phyloP scores from a whole-genome alignment of 2,113 vertebrate genomes.

The Gymnorhina tibicen region DNA sequence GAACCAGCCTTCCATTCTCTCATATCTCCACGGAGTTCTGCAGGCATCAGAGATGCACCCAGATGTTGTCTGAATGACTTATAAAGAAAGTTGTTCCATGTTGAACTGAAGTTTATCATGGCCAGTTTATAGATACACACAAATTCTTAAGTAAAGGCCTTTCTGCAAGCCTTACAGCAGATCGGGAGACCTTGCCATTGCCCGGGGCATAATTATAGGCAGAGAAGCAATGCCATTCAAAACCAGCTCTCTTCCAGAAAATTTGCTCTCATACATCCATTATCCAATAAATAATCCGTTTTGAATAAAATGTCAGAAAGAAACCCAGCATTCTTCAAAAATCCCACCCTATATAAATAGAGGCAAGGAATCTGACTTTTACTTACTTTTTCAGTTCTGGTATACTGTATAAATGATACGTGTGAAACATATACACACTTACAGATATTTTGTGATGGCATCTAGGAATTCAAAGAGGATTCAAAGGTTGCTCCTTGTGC shows the following conservation, averaged over 20 bases:
- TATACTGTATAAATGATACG: background rate
- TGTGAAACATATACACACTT: background rate
- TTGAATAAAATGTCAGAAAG: background rate
- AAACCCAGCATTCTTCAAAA: background rate
- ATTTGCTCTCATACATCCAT: background rate
- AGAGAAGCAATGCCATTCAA: background rate
- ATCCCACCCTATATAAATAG: background rate
- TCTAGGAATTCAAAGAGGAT: background rate
- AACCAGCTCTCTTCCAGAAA: background rate
- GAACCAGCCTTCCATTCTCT: background rate
- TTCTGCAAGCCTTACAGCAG: background rate
- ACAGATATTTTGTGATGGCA: background rate
- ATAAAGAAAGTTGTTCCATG: background rate
- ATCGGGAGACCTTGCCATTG: background rate
- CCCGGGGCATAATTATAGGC: background rate
- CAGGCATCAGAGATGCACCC: background rate
- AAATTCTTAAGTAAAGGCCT: background rate
- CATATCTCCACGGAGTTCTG: fast-evolving
- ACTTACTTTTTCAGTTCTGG: background rate
- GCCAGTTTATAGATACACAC: background rate
- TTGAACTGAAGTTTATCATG: background rate
- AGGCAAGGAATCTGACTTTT: background rate
- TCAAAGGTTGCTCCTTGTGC: background rate
- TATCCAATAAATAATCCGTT: background rate
- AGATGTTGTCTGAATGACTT: background rate